These are phyloP conservation scores for Rhinella marina DNA, from an alignment of 2,797 vertebrate species.

Conservation along the genomic window DNA sequence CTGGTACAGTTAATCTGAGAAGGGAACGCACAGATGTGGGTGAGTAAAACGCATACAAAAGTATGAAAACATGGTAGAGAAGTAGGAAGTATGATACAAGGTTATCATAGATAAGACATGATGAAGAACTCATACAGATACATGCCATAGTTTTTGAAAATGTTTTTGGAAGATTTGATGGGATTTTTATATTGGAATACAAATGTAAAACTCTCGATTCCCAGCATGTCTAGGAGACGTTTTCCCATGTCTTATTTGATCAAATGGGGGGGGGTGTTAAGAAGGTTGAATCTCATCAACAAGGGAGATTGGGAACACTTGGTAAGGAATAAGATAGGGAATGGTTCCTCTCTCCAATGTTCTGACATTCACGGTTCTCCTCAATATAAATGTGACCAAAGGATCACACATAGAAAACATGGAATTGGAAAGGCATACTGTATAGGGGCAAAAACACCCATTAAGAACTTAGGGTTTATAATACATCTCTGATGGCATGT, in stretches of 20 bases:
- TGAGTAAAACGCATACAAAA: background rate
- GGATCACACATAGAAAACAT: background rate
- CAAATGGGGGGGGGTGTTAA: background rate
- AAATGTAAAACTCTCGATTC: background rate
- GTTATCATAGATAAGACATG: background rate
- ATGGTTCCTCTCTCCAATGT: background rate
- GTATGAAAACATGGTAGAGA: background rate
- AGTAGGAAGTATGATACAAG: background rate
- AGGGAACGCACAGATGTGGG: constrained; percentile 21
- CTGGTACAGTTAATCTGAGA: background rate
- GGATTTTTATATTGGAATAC: background rate
- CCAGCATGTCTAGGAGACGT: background rate
- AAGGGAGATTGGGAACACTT: background rate
- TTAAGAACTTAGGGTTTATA: background rate
- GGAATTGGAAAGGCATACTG: background rate
- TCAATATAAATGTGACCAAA: no score
- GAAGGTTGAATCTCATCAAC: background rate
- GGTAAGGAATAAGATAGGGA: background rate
- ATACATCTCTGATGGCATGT: background rate
- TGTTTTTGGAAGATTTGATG: background rate
- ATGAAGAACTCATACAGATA: background rate
- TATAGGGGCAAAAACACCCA: background rate
- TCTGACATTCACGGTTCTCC: no score
- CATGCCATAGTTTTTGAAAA: background rate
- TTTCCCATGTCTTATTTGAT: background rate